phyloP scores from a whole-genome alignment of 2,113 vertebrate species.

The Triplophysa siluroides region DNA sequence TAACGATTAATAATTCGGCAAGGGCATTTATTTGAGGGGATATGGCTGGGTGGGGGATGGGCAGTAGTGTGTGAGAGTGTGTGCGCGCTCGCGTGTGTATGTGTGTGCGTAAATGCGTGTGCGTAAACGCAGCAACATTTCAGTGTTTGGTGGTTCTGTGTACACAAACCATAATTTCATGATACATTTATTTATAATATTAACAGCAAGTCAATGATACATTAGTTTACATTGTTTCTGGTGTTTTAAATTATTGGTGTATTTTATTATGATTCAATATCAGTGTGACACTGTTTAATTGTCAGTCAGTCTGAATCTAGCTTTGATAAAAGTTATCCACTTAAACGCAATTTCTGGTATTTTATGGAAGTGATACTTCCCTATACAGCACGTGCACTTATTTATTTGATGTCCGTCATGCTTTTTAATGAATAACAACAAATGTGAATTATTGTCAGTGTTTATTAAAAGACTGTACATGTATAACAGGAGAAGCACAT shows the following conservation, averaged over 20 bases:
- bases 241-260: neutral
- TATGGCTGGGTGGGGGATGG: slow-evolving; percentile 74
- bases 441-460: neutral
- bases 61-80: slow-evolving; percentile 60
- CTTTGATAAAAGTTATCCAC: neutral
- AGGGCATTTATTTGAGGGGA: slow-evolving; percentile 64
- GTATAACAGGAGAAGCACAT: slow-evolving; percentile 40
- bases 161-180: neutral
- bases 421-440: neutral
- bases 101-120: slow-evolving; percentile 49
- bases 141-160: neutral
- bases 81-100: slow-evolving; percentile 57
- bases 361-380: neutral
- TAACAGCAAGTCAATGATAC: neutral
- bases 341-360: neutral
- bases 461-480: slow-evolving; percentile 20
- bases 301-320: neutral
- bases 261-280: neutral
- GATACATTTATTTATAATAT: neutral
- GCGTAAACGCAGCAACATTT: slow-evolving; percentile 33
- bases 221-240: neutral
- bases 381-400: neutral
- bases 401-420: neutral
- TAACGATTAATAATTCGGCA: neutral
- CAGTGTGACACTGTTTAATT: neutral